Evolutionary conservation across 2,797 vertebrate species (phyloP).

Genomic region (Hozukius guyotensis): DNA sequence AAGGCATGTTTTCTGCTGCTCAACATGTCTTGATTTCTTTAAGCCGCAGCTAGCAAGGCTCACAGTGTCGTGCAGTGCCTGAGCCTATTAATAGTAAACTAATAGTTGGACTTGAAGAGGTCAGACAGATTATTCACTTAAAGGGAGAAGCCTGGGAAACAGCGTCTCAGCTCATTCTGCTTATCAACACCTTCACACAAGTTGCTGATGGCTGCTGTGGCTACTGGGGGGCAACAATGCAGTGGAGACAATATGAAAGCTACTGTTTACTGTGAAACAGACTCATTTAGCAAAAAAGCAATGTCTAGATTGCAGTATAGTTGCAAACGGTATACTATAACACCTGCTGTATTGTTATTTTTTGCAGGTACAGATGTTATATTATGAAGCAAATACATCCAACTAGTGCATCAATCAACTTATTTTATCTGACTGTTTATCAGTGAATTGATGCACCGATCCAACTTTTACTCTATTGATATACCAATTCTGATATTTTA

Average conservation of each 20-base stretch:
- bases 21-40: neutral
- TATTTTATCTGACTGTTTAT: neutral
- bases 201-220: neutral
- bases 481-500: neutral
- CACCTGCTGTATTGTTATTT: neutral
- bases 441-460: neutral
- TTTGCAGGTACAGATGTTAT: neutral
- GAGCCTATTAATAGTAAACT: slow-evolving; percentile 83
- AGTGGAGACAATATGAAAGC: neutral
- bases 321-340: neutral
- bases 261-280: rapidly evolving
- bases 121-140: slow-evolving; percentile 80
- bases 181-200: slow-evolving; percentile 51
- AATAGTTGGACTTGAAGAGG: slow-evolving; percentile 73
- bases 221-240: no score
- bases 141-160: slow-evolving; percentile 73
- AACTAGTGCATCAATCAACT: neutral
- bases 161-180: slow-evolving; percentile 45
- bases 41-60: slow-evolving; percentile 20
- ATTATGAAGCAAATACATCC: neutral
- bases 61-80: slow-evolving; percentile 8
- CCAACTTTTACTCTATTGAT: neutral
- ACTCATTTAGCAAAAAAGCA: neutral
- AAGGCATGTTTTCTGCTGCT: slow-evolving; percentile 1
- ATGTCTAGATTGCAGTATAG: neutral